A percentile compares a stretch with the other conserved stretches of the same genome.
Conservation (phyloP, 1,140 invertebrate genomes). For the Thaumatotibia leucotreta region DNA sequence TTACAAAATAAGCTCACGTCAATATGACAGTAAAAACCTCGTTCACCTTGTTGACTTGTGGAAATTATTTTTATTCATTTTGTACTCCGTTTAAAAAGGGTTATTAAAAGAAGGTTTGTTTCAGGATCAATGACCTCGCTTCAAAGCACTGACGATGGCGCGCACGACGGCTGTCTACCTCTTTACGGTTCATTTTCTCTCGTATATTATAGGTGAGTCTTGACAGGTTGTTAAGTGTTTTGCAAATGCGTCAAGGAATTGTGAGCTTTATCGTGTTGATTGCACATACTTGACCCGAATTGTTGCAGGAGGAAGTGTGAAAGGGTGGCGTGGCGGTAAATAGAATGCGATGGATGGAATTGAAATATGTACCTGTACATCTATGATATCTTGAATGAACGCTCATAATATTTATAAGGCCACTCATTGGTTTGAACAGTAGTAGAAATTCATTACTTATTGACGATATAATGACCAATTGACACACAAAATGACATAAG, state of each 20-base stretch:
- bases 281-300: conserved; percentile 11
- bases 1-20: neutral
- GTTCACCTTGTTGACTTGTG: neutral
- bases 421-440: too few relatives aligned
- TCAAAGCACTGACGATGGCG: conserved; percentile 46
- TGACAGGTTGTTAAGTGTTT: conserved; percentile 10
- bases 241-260: neutral
- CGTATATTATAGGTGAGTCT: conserved; percentile 62
- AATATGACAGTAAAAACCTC: neutral
- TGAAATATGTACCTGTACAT: neutral
- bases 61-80: neutral
- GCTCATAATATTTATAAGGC: too few relatives aligned
- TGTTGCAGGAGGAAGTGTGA: neutral
- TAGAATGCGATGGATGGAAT: neutral
- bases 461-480: too few relatives aligned
- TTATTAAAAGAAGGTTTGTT: conserved; percentile 61
- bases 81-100: conserved; percentile 24
- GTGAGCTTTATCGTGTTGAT: neutral
- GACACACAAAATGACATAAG: too few relatives aligned
- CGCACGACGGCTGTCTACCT: conserved; percentile 48
- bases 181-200: conserved; percentile 66
- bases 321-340: neutral
- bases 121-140: conserved; percentile 56
- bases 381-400: too few relatives aligned
- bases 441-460: too few relatives aligned